A percentile compares a stretch with the other conserved stretches of the same genome.
Evolutionary conservation across 2,113 vertebrate genomes (phyloP).

Genomic region (Phalacrocorax carbo): DNA sequence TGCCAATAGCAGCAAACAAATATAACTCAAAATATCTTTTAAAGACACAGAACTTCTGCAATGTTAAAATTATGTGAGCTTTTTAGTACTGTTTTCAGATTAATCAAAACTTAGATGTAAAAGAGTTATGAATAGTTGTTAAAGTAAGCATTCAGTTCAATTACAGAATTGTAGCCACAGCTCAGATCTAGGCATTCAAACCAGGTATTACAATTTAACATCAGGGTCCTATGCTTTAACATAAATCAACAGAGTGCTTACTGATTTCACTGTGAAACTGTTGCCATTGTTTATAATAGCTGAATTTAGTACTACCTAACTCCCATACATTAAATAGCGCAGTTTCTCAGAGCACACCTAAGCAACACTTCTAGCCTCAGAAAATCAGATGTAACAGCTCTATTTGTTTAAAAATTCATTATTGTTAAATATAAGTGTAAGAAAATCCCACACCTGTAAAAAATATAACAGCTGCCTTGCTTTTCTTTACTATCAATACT

Average conservation of each 20-base stretch:
- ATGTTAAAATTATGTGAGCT: neutral
- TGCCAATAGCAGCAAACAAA: neutral
- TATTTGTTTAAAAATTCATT: neutral
- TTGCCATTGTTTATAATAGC: neutral
- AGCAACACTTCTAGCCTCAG: neutral
- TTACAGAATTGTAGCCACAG: neutral
- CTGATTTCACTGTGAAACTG: neutral
- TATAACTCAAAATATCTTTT: neutral
- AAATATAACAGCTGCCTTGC: neutral
- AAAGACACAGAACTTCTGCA: neutral
- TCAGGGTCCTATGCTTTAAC: neutral
- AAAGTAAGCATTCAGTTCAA: neutral
- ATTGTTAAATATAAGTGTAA: neutral
- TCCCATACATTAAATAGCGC: neutral
- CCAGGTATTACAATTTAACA: neutral
- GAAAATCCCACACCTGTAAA: neutral
- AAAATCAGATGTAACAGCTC: neutral
- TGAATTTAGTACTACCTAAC: neutral
- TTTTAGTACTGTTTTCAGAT: neutral
- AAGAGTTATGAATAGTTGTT: neutral
- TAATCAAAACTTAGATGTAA: neutral
- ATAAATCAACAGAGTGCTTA: neutral
- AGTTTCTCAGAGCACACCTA: neutral
- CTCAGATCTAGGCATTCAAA: neutral
- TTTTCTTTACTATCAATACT: neutral